Base-by-base conservation (phyloP, 2,888 invertebrate species). In the Eugnorisma glareosa region DNA sequence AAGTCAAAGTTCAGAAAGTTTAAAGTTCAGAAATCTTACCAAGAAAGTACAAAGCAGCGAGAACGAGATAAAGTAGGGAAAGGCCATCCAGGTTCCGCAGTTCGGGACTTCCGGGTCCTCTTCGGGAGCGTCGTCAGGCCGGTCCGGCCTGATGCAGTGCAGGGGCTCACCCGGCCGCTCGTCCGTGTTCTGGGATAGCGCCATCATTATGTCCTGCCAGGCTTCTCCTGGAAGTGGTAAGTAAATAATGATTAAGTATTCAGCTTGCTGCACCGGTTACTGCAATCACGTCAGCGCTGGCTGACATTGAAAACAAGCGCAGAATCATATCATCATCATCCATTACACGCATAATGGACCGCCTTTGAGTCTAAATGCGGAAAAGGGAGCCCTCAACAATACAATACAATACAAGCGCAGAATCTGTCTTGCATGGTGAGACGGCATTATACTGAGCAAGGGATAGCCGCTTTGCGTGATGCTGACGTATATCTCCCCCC, bases 161-260 rank as follows among this genome's bases (percentile, higher is more conserved):
- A 98, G 94, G 97, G 99, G 91, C 97, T 98, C 76, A 0, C 84
- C 86, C 0, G 95, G 95, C 0, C 93, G 90, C 77, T 95, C 94
- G 4, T 91, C 92, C 0, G 86, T 89, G 54, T 95, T 94, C 0
- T 92, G 92, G 0, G 96, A 95, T 0, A 96, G 67, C 0, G 95
- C 95, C 97, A 99, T 97, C 99, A 99, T 99, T 77, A 99, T 99
- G 67, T 99, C 99, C 95, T 99, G 99, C 99, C 99, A 99, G 0
- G 99, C 99, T 97, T 99, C 99, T 88, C 99, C 99, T 79, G 28
- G 35, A 81, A 74, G 0, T 1, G 0, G n/a, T 28, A 40, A 18
- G 7, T n/a, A 37, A 15, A n/a, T 24, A 18, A 28, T 28, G 15
- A 21, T 35, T 31, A 18, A 61, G 24, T 24, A 11, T 21, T 61